Evolutionary conservation across 2,113 vertebrate species (phyloP), one percentile per base, ranked within the genome.

Genomic region (Echinops telfairi): DNA sequence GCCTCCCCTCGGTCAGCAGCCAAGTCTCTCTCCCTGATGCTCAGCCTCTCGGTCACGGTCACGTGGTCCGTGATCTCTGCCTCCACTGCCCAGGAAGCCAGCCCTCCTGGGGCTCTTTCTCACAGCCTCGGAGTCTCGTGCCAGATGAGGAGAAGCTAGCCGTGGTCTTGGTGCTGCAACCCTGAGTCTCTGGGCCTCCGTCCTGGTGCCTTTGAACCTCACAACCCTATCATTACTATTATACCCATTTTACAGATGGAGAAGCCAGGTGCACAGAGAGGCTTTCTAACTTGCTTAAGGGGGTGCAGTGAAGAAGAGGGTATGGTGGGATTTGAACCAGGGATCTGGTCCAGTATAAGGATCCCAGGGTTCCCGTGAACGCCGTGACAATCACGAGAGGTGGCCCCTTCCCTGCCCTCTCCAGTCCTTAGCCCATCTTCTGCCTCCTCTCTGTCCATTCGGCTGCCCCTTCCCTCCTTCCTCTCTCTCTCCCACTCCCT

Each of bases 261-360:
- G 22, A 93, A 92, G 78, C 4, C 20, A 12, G 40, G 40, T 36
- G 20, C 58, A 79, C 92, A 60, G 76, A 87, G 66, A 90, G 22
- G 19, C 86, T 85, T 8, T 27, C 27, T 27, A 73, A 70, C 73
- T 91, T 91, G 38, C 29, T 36, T 87, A 68, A 73, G 15, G 17
- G 29, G 70, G 87, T 78, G 71, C 53, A 70, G 84, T 71, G 66
- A 47, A 73, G 47, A 73, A 73, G 60, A 81, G 17, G 47, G 80
- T 68, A 38, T 27, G 70, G 68, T 85, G 25, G 80, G 62, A 91
- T 91, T 88, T 75, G 87, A 95, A 92, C 58, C 43, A 15, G 83
- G 20, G 33, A 58, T 43, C 78, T 81, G 71, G 33, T 53, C 66
- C 38, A n/a, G 86, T 29, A 76, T 25, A 77, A 77, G 36, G 85